phyloP scores from a whole-genome alignment of 2,888 invertebrate species.

The Drosophila barbarae region DNA sequence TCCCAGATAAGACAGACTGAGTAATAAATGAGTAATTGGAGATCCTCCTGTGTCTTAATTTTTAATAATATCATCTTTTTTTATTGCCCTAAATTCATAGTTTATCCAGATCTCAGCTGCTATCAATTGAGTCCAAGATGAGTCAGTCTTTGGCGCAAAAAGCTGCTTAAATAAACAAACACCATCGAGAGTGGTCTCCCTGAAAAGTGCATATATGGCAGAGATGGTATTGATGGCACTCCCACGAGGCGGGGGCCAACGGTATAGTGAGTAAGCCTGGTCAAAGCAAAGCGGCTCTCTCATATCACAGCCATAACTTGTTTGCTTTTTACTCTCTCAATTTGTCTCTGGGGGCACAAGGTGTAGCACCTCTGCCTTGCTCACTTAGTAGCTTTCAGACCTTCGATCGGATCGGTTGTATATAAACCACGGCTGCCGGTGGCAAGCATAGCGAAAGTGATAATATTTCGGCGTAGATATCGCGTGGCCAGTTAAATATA shows the following conservation, averaged over 20 bases:
- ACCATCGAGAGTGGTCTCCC: slow-evolving; percentile 3
- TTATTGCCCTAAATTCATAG: background rate
- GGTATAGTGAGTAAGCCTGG: slow-evolving; percentile 62
- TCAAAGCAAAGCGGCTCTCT: slow-evolving; percentile 18
- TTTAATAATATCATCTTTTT: too few relatives aligned
- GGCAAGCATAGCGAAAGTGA: slow-evolving; percentile 33
- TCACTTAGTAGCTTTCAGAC: slow-evolving; percentile 36
- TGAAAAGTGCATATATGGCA: slow-evolving; percentile 20
- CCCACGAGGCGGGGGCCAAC: slow-evolving; percentile 42
- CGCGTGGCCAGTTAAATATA: slow-evolving; percentile 9
- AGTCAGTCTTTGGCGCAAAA: slow-evolving; percentile 6
- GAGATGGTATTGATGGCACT: slow-evolving; percentile 23
- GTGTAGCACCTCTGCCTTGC: background rate
- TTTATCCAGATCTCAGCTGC: background rate
- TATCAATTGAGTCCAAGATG: slow-evolving; percentile 8
- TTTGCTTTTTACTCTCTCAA: slow-evolving; percentile 5
- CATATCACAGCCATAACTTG: slow-evolving; percentile 3
- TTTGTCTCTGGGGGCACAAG: background rate
- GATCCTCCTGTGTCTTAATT: too few relatives aligned
- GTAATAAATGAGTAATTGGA: background rate
- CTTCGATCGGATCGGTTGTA: slow-evolving; percentile 38
- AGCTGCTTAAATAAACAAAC: slow-evolving; percentile 26
- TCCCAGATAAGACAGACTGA: background rate
- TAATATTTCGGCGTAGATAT: slow-evolving; percentile 44
- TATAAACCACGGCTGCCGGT: slow-evolving; percentile 1